phyloP scores from a whole-genome alignment of 2,888 invertebrate genomes.

The Galerucella pusilla region DNA sequence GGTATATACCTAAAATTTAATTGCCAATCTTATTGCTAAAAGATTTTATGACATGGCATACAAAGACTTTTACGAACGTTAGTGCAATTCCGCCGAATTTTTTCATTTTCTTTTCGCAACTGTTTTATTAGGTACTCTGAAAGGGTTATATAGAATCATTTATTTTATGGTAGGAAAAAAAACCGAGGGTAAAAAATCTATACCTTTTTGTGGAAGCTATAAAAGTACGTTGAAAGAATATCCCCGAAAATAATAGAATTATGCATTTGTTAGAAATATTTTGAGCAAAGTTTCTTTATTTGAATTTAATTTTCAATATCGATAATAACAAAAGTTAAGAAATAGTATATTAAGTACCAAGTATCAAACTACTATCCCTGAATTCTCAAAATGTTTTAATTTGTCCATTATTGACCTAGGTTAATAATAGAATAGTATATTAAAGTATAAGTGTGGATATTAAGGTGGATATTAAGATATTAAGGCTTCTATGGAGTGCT shows the following conservation, averaged over 20 bases:
- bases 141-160: constrained; percentile 18
- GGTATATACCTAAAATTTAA: constrained; percentile 13
- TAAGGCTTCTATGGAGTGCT: too few species aligned
- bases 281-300: too few species aligned
- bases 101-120: constrained; percentile 19
- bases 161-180: background rate
- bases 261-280: background rate
- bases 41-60: constrained; percentile 13
- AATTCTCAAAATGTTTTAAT: too few species aligned
- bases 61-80: constrained; percentile 4
- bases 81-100: constrained; percentile 20
- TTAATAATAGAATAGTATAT: too few species aligned
- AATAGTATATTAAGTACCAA: too few species aligned
- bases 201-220: background rate
- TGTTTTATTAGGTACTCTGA: constrained; percentile 1
- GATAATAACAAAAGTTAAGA: too few species aligned
- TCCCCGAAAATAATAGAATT: background rate
- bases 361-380: too few species aligned
- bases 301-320: too few species aligned
- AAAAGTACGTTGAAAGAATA: background rate
- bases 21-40: constrained; percentile 24
- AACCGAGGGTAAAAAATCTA: background rate
- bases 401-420: too few species aligned
- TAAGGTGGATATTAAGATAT: too few species aligned
- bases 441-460: too few species aligned